Evolutionary conservation across 2,888 invertebrate genomes (phyloP).

Genomic region (Gisinianus flammeolus): DNA sequence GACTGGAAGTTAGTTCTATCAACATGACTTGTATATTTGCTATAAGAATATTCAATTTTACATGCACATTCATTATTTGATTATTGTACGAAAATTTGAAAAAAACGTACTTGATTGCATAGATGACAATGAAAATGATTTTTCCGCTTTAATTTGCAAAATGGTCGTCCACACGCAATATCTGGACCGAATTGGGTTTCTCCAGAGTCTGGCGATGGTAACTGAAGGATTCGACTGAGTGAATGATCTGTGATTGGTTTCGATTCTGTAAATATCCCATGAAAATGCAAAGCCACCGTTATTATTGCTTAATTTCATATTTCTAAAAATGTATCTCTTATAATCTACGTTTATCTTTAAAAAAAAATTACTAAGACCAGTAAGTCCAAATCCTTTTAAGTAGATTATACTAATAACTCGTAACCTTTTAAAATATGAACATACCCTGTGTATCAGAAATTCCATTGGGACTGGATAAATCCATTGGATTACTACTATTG

Average conservation of each 20-base stretch:
- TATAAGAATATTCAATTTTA: no score
- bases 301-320: no score
- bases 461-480: conserved; percentile 57
- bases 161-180: conserved; percentile 74
- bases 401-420: no score
- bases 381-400: no score
- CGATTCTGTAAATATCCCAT: conserved; percentile 46
- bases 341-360: no score
- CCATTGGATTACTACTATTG: conserved; percentile 52
- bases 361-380: no score
- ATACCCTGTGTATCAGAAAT: conserved; percentile 46
- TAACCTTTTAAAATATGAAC: no score
- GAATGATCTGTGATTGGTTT: conserved; percentile 59
- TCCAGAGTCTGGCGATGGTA: conserved; percentile 55
- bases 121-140: conserved; percentile 80
- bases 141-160: conserved; percentile 79
- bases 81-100: not conserved
- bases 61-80: no score
- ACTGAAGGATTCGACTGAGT: conserved; percentile 58
- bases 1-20: no score
- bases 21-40: no score
- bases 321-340: no score
- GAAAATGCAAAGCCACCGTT: no score
- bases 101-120: conserved; percentile 70
- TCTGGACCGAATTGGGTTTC: conserved; percentile 67